Conservation (phyloP, 1,140 invertebrate species). For the Procambarus clarkii region DNA sequence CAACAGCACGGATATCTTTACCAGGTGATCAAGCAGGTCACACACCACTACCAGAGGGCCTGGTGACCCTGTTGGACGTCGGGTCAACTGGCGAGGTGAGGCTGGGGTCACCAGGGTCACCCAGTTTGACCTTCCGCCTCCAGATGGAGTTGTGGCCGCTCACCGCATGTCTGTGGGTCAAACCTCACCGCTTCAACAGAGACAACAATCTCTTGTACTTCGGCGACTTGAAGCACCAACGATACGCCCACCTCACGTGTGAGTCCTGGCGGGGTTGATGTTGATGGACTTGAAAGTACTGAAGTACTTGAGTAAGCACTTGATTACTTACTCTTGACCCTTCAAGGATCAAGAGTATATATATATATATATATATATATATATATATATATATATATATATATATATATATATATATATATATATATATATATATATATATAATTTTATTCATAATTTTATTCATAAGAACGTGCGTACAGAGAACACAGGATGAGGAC, state of each 20-base stretch:
- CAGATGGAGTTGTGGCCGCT: not conserved
- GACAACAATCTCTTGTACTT: slow-evolving; percentile 15
- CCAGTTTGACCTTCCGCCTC: not conserved
- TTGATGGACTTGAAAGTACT: not conserved
- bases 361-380: too few relatives aligned
- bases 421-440: too few relatives aligned
- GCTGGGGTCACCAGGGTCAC: not conserved
- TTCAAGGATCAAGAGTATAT: too few relatives aligned
- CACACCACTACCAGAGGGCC: not conserved
- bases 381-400: too few relatives aligned
- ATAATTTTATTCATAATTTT: too few relatives aligned
- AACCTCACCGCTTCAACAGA: slow-evolving; percentile 26
- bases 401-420: too few relatives aligned
- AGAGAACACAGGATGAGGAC: too few relatives aligned
- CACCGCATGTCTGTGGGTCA: slow-evolving; percentile 38
- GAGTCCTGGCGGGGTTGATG: not conserved
- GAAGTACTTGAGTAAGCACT: not conserved
- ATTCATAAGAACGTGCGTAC: too few relatives aligned
- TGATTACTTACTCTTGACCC: not conserved
- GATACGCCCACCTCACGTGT: slow-evolving; percentile 13
- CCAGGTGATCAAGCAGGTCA: not conserved
- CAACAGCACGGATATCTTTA: not conserved
- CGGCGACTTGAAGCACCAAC: not conserved
- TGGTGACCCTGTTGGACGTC: slow-evolving; percentile 31
- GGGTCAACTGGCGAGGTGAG: slow-evolving; percentile 25